phyloP scores from a whole-genome alignment of 2,113 vertebrate species.

The Typhlomys cinereus region DNA sequence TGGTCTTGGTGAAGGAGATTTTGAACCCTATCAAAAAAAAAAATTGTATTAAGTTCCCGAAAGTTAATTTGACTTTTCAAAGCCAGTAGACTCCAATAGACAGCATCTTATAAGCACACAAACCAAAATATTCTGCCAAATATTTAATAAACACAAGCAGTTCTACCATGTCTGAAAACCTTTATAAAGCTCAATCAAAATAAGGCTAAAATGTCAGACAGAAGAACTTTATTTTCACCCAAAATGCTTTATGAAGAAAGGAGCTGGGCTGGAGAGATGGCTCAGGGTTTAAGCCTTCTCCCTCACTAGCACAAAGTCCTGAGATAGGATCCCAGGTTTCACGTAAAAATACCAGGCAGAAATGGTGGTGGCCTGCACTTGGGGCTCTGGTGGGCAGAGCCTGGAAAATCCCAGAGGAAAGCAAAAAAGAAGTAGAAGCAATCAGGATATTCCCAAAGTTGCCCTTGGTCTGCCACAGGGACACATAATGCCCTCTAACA shows the following conservation, averaged over 20 bases:
- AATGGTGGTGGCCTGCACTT: too few relatives aligned
- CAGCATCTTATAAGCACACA: slow-evolving; percentile 58
- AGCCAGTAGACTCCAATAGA: slow-evolving; percentile 52
- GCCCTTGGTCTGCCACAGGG: too few relatives aligned
- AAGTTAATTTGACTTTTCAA: slow-evolving; percentile 59
- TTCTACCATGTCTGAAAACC: slow-evolving; percentile 33
- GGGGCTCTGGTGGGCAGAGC: too few relatives aligned
- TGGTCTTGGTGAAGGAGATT: slow-evolving; percentile 83
- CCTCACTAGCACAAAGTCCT: too few relatives aligned
- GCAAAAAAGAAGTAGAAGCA: too few relatives aligned
- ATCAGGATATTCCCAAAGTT: too few relatives aligned
- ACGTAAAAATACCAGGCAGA: too few relatives aligned
- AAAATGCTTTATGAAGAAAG: slow-evolving; percentile 42
- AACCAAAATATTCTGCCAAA: slow-evolving; percentile 54
- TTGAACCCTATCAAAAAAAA: slow-evolving; percentile 82
- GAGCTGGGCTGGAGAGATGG: too few relatives aligned
- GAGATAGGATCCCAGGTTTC: too few relatives aligned
- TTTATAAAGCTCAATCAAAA: slow-evolving; percentile 33
- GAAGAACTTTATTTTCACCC: slow-evolving; percentile 31
- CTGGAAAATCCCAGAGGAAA: too few relatives aligned
- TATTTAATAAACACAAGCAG: slow-evolving; percentile 51
- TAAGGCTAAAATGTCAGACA: slow-evolving; percentile 30
- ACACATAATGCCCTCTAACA: too few relatives aligned
- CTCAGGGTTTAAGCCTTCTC: too few relatives aligned
- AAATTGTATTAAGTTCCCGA: slow-evolving; percentile 63